A percentile compares a stretch with the other conserved stretches of the same genome.
phyloP scores from a whole-genome alignment of 92 coral and sea anemone species.

The Bergia puertoricense region DNA sequence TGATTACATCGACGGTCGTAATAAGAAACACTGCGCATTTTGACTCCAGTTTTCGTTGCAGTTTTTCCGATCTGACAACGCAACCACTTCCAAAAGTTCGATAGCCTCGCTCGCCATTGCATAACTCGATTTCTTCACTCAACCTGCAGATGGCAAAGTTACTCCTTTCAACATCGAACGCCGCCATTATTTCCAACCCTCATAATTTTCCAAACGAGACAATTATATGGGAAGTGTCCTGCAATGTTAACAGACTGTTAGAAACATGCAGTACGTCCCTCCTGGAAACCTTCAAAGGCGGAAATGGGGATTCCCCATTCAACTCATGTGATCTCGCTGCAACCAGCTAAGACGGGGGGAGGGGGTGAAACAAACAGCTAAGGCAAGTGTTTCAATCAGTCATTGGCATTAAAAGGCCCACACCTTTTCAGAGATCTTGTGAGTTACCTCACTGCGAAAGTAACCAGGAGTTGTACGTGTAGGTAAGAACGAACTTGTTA shows the following conservation, averaged over 20 bases:
- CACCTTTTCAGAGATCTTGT: too few species aligned
- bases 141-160: not conserved
- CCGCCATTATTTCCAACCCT: not conserved
- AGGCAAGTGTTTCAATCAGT: too few species aligned
- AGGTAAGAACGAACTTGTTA: too few species aligned
- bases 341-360: too few species aligned
- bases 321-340: too few species aligned
- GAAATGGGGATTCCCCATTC: not conserved
- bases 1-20: not conserved
- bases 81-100: not conserved
- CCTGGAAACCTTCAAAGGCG: not conserved
- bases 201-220: too few species aligned
- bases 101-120: not conserved
- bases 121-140: not conserved
- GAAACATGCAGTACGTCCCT: not conserved
- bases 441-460: too few species aligned
- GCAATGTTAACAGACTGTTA: too few species aligned
- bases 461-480: too few species aligned
- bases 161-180: not conserved
- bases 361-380: too few species aligned
- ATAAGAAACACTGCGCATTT: not conserved
- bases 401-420: too few species aligned
- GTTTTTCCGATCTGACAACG: not conserved
- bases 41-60: not conserved
- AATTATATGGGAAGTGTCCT: too few species aligned